Evolutionary conservation across 2,113 vertebrate species (phyloP), one percentile per base, ranked within the genome.

Genomic region (Spheniscus mendiculus): DNA sequence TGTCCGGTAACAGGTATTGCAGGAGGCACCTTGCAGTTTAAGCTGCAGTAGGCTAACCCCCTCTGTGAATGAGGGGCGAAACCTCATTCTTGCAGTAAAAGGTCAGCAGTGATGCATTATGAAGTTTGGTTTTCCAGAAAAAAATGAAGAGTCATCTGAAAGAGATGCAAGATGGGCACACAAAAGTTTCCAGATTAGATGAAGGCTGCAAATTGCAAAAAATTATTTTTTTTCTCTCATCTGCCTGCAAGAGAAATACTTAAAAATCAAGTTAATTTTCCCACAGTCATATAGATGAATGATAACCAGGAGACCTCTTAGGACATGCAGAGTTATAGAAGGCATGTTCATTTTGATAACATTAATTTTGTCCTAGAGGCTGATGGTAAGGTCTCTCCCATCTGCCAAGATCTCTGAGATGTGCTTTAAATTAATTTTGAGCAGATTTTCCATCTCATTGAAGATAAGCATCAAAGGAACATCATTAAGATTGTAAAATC

Each of bases 371-470:
- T 95, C 86, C 55, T 89, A 58, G 38, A 77, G 70, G 53, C 47
- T 90, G 36, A 87, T 73, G 25, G 53, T 77, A 81, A 87, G 53
- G 62, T 86, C 19, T 53, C 32, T 87, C 67, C 67, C 72, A 66
- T 91, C 62, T 95, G 67, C 72, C 67, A 90, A 70, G 49, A 38
- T 91, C 55, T 93, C n/a, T 50, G 50, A 91, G 36, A 92, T 81
- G 32, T 73, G 36, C 20, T 94, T 67, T 92, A 74, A 95, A 93
- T 65, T 97, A 90, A 85, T 92, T 95, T 73, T 83, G 62, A 81
- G 63, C 30, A 91, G 58, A 90, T 86, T 96, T 96, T 90, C 80
- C 50, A 66, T 87, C 72, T 96, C 72, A 66, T 42, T 81, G 86
- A 92, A 89, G 94, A 92, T 81, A 92, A 94, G 45, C 42, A 62